These are phyloP conservation scores for Manduca sexta DNA, from an alignment of 1,140 invertebrate species.

Conservation along the genomic window DNA sequence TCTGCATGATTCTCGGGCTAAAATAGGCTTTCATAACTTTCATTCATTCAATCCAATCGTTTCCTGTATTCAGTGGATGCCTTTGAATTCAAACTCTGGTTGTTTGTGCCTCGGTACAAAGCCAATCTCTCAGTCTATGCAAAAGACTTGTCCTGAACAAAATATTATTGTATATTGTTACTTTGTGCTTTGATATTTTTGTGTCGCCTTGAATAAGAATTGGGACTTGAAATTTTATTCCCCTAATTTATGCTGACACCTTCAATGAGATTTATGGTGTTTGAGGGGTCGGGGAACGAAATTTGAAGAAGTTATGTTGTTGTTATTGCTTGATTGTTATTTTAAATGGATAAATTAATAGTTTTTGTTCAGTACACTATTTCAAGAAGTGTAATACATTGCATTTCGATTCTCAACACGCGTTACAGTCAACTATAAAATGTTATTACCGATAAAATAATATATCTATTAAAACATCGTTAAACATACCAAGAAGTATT, in stretches of 20 bases:
- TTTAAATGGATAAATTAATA: too few species aligned
- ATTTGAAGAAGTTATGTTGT: too few species aligned
- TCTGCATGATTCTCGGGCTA: background rate
- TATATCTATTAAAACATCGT: too few species aligned
- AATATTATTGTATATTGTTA: conserved; percentile 43
- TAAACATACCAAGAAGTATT: too few species aligned
- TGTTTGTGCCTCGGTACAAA: conserved; percentile 42
- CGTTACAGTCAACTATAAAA: too few species aligned
- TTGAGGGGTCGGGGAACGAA: too few species aligned
- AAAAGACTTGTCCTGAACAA: conserved; percentile 35
- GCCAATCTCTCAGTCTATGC: conserved; percentile 47
- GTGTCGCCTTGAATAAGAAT: conserved; percentile 13
- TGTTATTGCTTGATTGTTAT: too few species aligned
- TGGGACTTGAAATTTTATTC: background rate
- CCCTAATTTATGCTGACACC: background rate
- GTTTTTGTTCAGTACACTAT: too few species aligned
- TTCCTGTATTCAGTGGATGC: conserved; percentile 18
- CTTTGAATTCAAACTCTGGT: conserved; percentile 36
- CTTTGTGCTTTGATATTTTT: conserved; percentile 49
- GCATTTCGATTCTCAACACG: too few species aligned
- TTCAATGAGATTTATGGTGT: background rate
- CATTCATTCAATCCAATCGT: conserved; percentile 25
- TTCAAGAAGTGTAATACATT: too few species aligned
- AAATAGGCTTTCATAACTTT: conserved; percentile 9
- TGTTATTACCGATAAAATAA: too few species aligned